Conservation (phyloP, 2,113 vertebrate genomes). For the Pseudolaguvia tuberculata region DNA sequence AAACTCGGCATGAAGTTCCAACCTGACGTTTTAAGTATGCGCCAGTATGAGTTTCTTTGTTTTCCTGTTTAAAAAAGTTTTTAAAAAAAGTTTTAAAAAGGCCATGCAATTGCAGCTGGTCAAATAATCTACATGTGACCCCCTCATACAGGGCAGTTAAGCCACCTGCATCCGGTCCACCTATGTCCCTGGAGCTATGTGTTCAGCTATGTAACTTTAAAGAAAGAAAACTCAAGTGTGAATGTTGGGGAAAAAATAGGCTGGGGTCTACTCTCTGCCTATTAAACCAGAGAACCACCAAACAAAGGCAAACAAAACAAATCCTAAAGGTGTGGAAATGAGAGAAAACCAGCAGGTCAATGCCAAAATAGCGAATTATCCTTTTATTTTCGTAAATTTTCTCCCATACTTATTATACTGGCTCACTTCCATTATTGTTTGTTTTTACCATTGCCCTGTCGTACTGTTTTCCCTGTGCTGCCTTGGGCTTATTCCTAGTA, state of each 20-base stretch:
- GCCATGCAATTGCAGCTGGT: not conserved
- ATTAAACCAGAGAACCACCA: constrained; percentile 47
- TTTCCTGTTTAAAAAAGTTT: no score
- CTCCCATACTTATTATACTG: no score
- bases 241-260: constrained; percentile 41
- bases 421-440: no score
- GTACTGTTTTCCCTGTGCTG: no score
- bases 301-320: constrained; percentile 39
- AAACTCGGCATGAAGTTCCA: not conserved
- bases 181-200: constrained; percentile 41
- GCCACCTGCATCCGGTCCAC: constrained; percentile 43
- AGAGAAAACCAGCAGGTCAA: constrained; percentile 19
- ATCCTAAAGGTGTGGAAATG: constrained; percentile 1
- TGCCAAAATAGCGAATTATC: constrained; percentile 32
- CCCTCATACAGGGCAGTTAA: constrained; percentile 33
- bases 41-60: not conserved
- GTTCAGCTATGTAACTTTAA: constrained; percentile 55
- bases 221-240: constrained; percentile 59
- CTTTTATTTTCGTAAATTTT: no score
- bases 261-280: constrained; percentile 47
- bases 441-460: no score
- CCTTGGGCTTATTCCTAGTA: no score
- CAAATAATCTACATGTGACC: not conserved
- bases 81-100: constrained; percentile 1
- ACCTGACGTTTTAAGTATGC: not conserved